Evolutionary conservation across 2,888 invertebrate species (phyloP), one percentile per base, ranked within the genome.

Genomic region (Masnerella sp.): DNA sequence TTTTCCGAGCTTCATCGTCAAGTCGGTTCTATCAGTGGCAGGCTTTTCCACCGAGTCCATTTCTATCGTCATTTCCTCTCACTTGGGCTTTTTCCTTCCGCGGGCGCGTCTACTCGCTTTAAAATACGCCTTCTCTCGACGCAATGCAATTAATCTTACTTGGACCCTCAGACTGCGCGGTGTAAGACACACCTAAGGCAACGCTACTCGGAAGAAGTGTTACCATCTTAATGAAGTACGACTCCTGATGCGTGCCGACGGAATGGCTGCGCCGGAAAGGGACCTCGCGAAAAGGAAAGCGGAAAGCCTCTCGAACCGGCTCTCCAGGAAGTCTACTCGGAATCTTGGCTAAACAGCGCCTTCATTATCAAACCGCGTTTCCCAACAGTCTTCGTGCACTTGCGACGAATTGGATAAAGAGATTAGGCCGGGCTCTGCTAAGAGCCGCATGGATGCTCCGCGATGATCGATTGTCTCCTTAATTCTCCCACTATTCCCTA

Each of bases 71-170:
- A 73, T 79, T 80, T 81, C 78, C 73, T 79, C 78, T 75, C 76
- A 68, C 78, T 74, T 68, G 43, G 38, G 42, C 47, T 45, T 74
- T 72, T 75, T 76, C 72, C 73, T 28, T 36, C 74, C 42, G 43
- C 59, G 22, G 70, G 61, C 76, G 79, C 38, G 12, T 25, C 20
- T 22, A 73, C 47, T 40, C 56, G 81, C 81, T 83, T 83, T 83
- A 84, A 85, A 86, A 84, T 83, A 83, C 82, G 81, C 82, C 82
- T 79, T 78, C 80, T 80, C 80, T 81, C 74, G 78, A 71, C 79
- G 84, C 85, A 87, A 86, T 86, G 85, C 84, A 86, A 87, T 87
- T 87, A 86, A 87, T 87, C 86, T 86, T 84, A 84, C 83, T 79
- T 80, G 65, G 74, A 81, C 80, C 78, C 79, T 82, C 79, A 79